phyloP scores from a whole-genome alignment of 2,113 vertebrate genomes.

The Gymnogyps californianus region DNA sequence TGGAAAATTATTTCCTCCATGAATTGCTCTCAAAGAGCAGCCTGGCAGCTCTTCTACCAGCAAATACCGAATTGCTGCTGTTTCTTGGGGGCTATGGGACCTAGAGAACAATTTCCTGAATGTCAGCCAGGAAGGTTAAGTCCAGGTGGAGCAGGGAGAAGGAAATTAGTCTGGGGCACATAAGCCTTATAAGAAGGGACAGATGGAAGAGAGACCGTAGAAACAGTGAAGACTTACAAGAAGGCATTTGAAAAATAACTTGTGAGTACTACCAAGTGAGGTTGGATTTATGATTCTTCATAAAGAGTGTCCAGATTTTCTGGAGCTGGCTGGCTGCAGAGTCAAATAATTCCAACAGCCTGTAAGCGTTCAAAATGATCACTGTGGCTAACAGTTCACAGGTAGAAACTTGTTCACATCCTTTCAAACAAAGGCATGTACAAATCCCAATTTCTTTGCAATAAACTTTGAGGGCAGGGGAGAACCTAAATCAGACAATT shows the following conservation, averaged over 20 bases:
- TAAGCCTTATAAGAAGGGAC: not conserved
- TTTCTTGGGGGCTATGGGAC: not conserved
- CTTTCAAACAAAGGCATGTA: not conserved
- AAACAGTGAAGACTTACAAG: not conserved
- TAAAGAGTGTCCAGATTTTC: not conserved
- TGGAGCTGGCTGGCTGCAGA: not conserved
- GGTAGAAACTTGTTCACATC: not conserved
- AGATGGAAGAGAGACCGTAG: not conserved
- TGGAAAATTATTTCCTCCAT: not conserved
- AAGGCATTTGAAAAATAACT: not conserved
- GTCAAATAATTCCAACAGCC: not conserved
- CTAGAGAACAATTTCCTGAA: not conserved
- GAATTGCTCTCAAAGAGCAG: not conserved
- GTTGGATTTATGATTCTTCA: constrained; percentile 6
- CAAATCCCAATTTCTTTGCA: not conserved
- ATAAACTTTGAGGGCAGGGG: not conserved
- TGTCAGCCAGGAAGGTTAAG: not conserved
- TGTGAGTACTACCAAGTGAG: not conserved
- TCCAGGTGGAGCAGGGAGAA: not conserved
- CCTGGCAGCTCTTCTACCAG: not conserved
- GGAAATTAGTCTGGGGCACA: not conserved
- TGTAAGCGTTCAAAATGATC: not conserved
- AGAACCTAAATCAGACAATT: not conserved
- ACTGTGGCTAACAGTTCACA: not conserved
- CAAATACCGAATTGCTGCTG: not conserved